Base-by-base conservation (phyloP, 2,113 vertebrate genomes). In the Bolborhynchus lineola region DNA sequence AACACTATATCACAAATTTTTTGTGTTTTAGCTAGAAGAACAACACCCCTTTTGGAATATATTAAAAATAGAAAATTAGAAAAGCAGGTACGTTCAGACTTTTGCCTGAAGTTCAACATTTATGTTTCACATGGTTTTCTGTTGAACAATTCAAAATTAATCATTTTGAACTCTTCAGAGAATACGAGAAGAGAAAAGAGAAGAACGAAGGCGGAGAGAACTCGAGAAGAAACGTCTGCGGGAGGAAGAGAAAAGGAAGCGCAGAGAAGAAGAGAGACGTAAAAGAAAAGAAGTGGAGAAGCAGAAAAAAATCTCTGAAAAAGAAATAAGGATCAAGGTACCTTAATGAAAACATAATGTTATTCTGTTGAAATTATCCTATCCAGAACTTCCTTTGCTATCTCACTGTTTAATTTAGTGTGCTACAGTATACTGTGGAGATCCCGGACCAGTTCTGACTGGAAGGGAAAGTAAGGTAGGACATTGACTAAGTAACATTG, bases 31-130 rank as follows among this genome's bases (percentile, higher is more conserved):
- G 99, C 99, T 92, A 99, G 99, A 98, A 98, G 99, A 97, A 99
- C 99, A 76, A 99, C 99, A 63, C 99, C 99, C 11, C 99, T 99
- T 93, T 98, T 99, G 97, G 99, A 99, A 96, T 99, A 99, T 97
- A 99, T 99, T 97, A 99, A 99, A 98, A 99, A 99, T 92, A 99
- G 99, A 98, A 99, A 99, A 98, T 98, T 99, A 95, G 99, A 99
- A 97, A 99, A 99, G 97, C 99, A 99, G 99, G 99, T 99, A 97
- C 96, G 98, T 97, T 83, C 93, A 90, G 81, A 84, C 71, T 96
- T 97, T 97, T 88, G 64, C 90, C 80, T 91, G 87, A 88, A 96
- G 85, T 93, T 86, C 55, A 80, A 75, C 64, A 64, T 93, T 96
- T 92, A 93, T 88, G 83, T 93, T 92, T 84, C 87, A 83, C 16